These are phyloP conservation scores for Melanotaenia nigrans DNA, from an alignment of 2,797 vertebrate species.

Conservation along the genomic window DNA sequence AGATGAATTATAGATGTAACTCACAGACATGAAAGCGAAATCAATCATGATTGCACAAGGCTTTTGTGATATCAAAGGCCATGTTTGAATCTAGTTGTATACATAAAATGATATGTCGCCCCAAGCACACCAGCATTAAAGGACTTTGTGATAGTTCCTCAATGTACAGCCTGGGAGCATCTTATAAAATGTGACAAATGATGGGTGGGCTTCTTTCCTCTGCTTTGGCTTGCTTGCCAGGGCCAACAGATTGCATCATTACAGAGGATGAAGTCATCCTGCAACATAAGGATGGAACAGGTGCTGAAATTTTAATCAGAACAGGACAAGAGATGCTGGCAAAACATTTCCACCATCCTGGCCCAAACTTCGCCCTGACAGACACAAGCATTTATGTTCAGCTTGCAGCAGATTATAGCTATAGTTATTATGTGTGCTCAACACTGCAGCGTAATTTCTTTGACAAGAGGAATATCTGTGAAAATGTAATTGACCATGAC, in stretches of 20 bases:
- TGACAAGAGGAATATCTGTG: conserved; percentile 18
- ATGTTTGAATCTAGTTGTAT: not conserved
- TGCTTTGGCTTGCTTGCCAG: conserved; percentile 69
- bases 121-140: conserved; percentile 17
- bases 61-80: conserved; percentile 27
- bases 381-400: conserved; percentile 35
- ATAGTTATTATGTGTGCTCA: conserved; percentile 19
- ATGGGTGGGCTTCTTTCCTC: conserved; percentile 64
- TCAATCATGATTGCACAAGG: conserved; percentile 4
- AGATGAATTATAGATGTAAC: conserved; percentile 20
- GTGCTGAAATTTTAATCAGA: conserved; percentile 82
- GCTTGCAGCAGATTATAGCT: conserved; percentile 14
- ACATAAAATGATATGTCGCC: conserved; percentile 20
- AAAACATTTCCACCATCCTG: conserved; percentile 56
- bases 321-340: conserved; percentile 50
- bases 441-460: conserved; percentile 21
- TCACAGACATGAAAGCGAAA: conserved; percentile 11
- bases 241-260: conserved; percentile 81
- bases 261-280: conserved; percentile 84
- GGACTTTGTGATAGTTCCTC: conserved; percentile 23
- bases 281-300: conserved; percentile 79
- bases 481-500: conserved; percentile 38
- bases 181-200: conserved; percentile 78
- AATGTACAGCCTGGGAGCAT: conserved; percentile 60
- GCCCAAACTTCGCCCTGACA: conserved; percentile 36